Evolutionary conservation across 2,113 vertebrate species (phyloP).

Genomic region (Gallinago paraguaiae): DNA sequence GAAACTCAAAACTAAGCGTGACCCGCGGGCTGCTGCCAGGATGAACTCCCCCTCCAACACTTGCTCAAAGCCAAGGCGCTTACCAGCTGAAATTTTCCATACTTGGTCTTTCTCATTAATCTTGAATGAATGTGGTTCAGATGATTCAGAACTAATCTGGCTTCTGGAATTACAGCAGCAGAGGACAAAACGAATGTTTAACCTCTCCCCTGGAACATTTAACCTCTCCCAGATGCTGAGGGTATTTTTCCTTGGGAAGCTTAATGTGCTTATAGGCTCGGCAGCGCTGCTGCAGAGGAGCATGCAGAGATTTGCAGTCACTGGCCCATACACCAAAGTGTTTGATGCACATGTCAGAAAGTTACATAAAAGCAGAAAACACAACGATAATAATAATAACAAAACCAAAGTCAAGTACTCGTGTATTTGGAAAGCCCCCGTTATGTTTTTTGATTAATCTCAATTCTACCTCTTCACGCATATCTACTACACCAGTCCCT

Average conservation of each 20-base stretch:
- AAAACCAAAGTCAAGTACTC: not conserved
- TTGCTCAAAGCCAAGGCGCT: not conserved
- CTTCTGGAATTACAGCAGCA: conserved; percentile 63
- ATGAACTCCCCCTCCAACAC: not conserved
- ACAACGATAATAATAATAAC: rapidly evolving
- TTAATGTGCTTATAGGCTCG: conserved; percentile 10
- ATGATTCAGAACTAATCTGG: conserved; percentile 61
- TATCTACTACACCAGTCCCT: not conserved
- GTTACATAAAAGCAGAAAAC: not conserved
- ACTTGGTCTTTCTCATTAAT: conserved; percentile 57
- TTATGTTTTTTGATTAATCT: not conserved
- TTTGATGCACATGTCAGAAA: not conserved
- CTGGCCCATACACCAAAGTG: not conserved
- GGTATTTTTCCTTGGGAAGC: conserved; percentile 30
- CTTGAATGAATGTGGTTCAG: conserved; percentile 60
- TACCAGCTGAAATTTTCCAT: conserved; percentile 53
- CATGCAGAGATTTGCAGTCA: not conserved
- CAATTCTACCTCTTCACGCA: not conserved
- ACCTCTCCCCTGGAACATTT: conserved; percentile 47
- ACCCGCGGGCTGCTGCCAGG: not conserved
- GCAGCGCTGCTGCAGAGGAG: not conserved
- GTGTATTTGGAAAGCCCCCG: not conserved
- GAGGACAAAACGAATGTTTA: conserved; percentile 58
- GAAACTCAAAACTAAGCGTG: conserved; percentile 5
- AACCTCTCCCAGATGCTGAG: conserved; percentile 54